phyloP scores from a whole-genome alignment of 2,888 invertebrate genomes.

The Subacronicta megacephala region DNA sequence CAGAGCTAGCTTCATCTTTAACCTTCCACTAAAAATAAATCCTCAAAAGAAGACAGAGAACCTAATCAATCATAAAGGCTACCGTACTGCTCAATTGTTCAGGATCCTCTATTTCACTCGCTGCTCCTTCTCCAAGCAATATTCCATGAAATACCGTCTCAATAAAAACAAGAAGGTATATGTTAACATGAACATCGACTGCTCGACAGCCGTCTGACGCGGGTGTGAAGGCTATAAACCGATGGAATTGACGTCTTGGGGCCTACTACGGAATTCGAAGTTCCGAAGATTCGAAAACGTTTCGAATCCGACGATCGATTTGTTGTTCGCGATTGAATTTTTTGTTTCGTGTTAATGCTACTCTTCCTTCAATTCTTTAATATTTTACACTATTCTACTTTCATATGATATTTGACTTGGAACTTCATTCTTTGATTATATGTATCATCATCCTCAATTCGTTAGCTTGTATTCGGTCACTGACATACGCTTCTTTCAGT shows the following conservation, averaged over 20 bases:
- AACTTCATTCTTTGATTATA: too few relatives aligned
- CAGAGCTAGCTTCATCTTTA: background rate
- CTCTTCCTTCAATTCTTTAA: too few relatives aligned
- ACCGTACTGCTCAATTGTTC: background rate
- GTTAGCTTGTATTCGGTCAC: too few relatives aligned
- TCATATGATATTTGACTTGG: too few relatives aligned
- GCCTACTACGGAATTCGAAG: too few relatives aligned
- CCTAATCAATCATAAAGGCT: background rate
- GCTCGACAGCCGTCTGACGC: constrained; percentile 32
- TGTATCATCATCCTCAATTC: too few relatives aligned
- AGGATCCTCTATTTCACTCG: background rate
- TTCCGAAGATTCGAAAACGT: too few relatives aligned
- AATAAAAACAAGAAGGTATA: constrained; percentile 36
- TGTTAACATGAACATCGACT: constrained; percentile 39
- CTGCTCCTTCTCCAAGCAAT: constrained; percentile 3
- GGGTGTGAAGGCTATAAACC: constrained; percentile 51
- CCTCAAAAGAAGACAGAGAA: background rate
- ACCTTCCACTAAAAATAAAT: background rate
- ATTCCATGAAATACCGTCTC: constrained; percentile 30
- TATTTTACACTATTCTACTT: too few relatives aligned
- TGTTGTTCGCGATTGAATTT: too few relatives aligned
- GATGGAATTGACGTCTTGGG: constrained; percentile 36
- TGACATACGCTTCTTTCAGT: too few relatives aligned
- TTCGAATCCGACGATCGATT: too few relatives aligned
- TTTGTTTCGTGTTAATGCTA: too few relatives aligned